Evolutionary conservation across 2,888 invertebrate genomes (phyloP).

Genomic region (Ischnus inquisitorius): DNA sequence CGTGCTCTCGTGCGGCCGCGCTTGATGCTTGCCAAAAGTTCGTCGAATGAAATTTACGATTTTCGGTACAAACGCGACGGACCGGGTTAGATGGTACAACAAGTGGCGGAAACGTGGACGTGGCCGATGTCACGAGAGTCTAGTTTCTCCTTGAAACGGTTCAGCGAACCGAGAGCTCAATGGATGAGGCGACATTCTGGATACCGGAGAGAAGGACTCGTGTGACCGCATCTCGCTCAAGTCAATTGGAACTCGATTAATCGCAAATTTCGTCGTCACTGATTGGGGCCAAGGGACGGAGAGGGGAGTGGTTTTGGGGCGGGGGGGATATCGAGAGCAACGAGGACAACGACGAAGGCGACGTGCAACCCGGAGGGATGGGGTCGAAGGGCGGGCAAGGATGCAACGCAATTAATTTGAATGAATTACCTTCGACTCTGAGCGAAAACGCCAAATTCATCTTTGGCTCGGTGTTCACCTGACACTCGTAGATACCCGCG

Average conservation of each 20-base stretch:
- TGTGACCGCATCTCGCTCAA: neutral
- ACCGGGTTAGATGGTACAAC: conserved; percentile 8
- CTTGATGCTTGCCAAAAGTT: neutral
- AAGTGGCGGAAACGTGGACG: conserved; percentile 11
- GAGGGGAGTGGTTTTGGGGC: too few species aligned
- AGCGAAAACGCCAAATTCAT: conserved; percentile 94
- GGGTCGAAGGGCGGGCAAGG: neutral
- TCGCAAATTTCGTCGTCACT: conserved; percentile 11
- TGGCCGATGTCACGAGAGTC: conserved; percentile 17
- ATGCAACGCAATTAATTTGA: conserved; percentile 13
- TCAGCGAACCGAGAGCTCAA: neutral
- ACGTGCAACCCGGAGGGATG: conserved; percentile 36
- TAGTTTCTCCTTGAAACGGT: neutral
- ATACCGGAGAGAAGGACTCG: conserved; percentile 5
- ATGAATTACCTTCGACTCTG: conserved; percentile 92
- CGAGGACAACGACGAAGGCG: conserved; percentile 63
- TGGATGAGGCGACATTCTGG: neutral
- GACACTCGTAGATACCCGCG: conserved; percentile 95
- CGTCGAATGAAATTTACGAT: conserved; percentile 5
- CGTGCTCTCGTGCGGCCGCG: neutral
- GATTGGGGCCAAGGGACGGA: neutral
- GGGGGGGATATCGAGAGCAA: neutral
- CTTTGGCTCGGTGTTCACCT: conserved; percentile 96
- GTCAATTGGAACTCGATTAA: conserved; percentile 35
- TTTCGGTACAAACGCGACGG: neutral